Conservation (phyloP, 1,140 invertebrate genomes). For the Agraylea sexmaculata region DNA sequence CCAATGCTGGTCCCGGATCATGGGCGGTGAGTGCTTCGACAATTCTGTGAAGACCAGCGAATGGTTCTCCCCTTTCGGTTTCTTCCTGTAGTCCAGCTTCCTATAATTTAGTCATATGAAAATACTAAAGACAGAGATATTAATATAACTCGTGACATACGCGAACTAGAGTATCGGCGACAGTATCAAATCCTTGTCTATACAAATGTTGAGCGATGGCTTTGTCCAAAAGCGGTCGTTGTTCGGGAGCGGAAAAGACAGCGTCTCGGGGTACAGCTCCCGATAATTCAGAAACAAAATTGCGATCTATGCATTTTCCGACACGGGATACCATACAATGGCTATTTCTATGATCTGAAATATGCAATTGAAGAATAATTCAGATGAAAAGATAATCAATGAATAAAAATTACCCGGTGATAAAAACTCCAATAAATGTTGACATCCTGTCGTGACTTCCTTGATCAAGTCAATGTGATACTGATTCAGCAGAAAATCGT, state of each 20-base stretch:
- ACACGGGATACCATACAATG: slow-evolving; percentile 92
- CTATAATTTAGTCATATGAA: slow-evolving; percentile 6
- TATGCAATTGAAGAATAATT: slow-evolving; percentile 1
- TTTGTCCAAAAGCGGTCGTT: slow-evolving; percentile 76
- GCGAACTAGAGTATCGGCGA: slow-evolving; percentile 68
- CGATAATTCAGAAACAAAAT: slow-evolving; percentile 85
- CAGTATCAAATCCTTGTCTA: slow-evolving; percentile 82
- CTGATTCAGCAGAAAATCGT: slow-evolving; percentile 50
- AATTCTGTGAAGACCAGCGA: slow-evolving; percentile 33
- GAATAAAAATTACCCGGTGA: neutral
- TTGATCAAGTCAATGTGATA: slow-evolving; percentile 51
- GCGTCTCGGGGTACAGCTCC: slow-evolving; percentile 77
- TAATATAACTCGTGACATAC: slow-evolving; percentile 26
- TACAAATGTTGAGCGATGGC: slow-evolving; percentile 96
- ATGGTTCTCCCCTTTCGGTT: slow-evolving; percentile 32
- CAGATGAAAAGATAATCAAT: neutral
- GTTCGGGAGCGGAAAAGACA: slow-evolving; percentile 67
- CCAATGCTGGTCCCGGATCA: slow-evolving; percentile 69
- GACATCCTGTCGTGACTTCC: neutral
- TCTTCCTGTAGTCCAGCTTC: slow-evolving; percentile 22
- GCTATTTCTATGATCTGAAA: slow-evolving; percentile 48
- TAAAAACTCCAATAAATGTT: neutral
- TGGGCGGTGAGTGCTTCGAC: slow-evolving; percentile 29
- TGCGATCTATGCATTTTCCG: slow-evolving; percentile 91
- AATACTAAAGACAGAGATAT: neutral